phyloP scores from a whole-genome alignment of 2,797 vertebrate species.

The Heteromormyrus szaboi region DNA sequence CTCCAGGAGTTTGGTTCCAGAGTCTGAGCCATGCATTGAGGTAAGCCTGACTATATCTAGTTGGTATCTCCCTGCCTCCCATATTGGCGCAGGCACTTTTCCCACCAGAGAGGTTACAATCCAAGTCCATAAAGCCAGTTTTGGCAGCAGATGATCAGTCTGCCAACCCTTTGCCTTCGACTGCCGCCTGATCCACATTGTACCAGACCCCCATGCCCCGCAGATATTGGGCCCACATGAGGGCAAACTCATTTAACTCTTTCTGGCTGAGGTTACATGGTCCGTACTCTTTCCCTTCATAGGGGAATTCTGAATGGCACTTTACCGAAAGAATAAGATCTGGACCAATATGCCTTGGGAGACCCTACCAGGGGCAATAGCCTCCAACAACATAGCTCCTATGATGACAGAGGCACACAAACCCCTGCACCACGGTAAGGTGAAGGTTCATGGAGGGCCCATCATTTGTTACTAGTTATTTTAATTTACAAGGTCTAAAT shows the following conservation, averaged over 20 bases:
- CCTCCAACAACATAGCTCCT: background rate
- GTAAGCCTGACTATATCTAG: background rate
- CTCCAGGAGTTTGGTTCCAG: background rate
- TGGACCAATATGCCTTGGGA: background rate
- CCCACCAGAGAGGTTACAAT: background rate
- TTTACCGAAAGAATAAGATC: background rate
- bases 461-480: background rate
- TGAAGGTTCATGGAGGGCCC: background rate
- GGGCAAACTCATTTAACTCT: background rate
- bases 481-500: background rate
- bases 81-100: background rate
- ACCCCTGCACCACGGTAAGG: background rate
- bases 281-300: background rate
- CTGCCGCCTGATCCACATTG: background rate
- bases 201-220: background rate
- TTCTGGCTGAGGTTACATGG: background rate
- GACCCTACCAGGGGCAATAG: background rate
- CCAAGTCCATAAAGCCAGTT: background rate
- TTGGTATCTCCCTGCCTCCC: background rate
- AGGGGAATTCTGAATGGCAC: background rate
- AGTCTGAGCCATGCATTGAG: background rate
- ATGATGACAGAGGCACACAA: background rate
- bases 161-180: background rate
- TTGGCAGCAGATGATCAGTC: background rate
- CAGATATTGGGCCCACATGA: background rate